These are phyloP conservation scores for Rhingia rostrata DNA, from an alignment of 2,888 invertebrate genomes.

Conservation along the genomic window DNA sequence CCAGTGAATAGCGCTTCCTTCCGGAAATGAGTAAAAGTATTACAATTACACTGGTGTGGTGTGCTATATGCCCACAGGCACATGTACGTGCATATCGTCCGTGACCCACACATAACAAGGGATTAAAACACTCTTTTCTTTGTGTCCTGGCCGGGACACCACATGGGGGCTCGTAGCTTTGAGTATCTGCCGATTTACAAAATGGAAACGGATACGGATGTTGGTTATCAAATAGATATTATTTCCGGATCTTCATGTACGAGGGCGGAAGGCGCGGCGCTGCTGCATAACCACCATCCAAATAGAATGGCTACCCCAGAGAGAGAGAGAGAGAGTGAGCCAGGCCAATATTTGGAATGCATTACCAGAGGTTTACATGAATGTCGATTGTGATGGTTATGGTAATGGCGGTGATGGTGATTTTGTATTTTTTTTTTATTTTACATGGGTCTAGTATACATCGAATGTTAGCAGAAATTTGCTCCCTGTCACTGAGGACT, in stretches of 20 bases:
- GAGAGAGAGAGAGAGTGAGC: background rate
- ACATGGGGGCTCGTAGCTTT: background rate
- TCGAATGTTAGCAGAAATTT: slow-evolving; percentile 42
- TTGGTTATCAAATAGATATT: slow-evolving; percentile 67
- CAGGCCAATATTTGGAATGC: slow-evolving; percentile 54
- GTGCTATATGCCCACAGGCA: background rate
- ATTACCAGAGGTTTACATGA: slow-evolving; percentile 32
- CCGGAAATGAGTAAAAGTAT: slow-evolving; percentile 44
- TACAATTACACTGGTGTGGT: background rate
- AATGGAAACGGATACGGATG: slow-evolving; percentile 64
- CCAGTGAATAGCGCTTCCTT: slow-evolving; percentile 34
- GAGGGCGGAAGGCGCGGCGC: background rate
- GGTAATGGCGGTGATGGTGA: background rate
- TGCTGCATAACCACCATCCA: slow-evolving; percentile 22
- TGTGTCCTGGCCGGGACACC: background rate
- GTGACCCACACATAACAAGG: slow-evolving; percentile 40
- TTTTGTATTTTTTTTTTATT: slow-evolving; percentile 4
- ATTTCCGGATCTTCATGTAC: slow-evolving; percentile 43
- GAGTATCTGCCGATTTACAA: slow-evolving; percentile 53
- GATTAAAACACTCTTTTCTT: slow-evolving; percentile 30
- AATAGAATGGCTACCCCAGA: slow-evolving; percentile 44
- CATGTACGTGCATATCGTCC: slow-evolving; percentile 7
- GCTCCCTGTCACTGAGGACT: slow-evolving; percentile 25
- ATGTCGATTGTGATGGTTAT: slow-evolving; percentile 8
- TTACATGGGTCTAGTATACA: background rate